Evolutionary conservation across 2,113 vertebrate species (phyloP).

Genomic region (Ivindomyrus marchei): DNA sequence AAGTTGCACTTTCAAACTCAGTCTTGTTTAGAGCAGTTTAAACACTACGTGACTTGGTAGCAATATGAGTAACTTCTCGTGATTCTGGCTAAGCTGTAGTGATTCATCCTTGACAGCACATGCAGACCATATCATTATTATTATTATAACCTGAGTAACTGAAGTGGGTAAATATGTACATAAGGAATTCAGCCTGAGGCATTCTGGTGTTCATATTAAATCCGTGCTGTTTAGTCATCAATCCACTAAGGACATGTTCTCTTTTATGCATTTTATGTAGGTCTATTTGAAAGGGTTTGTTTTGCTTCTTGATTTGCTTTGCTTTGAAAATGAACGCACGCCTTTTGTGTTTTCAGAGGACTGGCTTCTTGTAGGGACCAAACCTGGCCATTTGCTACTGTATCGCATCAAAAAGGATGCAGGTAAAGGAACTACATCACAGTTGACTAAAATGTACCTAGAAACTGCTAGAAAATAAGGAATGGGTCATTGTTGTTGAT

Average conservation of each 20-base stretch:
- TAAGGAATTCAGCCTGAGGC: neutral
- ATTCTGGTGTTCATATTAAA: neutral
- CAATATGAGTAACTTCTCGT: neutral
- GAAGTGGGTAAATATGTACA: neutral
- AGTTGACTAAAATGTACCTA: neutral
- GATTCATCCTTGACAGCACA: neutral
- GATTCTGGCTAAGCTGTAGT: neutral
- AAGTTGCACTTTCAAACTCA: neutral
- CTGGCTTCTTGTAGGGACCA: conserved; percentile 95
- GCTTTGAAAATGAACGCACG: neutral
- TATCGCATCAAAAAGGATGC: conserved; percentile 87
- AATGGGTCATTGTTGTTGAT: neutral
- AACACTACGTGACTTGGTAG: neutral
- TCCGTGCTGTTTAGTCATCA: neutral
- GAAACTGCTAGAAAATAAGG: neutral
- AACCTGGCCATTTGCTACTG: conserved; percentile 91
- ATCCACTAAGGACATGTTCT: neutral
- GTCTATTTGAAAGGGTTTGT: neutral
- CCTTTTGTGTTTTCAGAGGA: conserved; percentile 68
- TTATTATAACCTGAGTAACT: neutral
- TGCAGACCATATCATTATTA: neutral
- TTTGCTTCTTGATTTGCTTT: neutral
- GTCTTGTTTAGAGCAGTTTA: neutral
- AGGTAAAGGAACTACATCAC: conserved; percentile 55
- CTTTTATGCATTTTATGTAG: neutral